Evolutionary conservation across 2,113 vertebrate species (phyloP).

Genomic region (Ceratotherium simum): DNA sequence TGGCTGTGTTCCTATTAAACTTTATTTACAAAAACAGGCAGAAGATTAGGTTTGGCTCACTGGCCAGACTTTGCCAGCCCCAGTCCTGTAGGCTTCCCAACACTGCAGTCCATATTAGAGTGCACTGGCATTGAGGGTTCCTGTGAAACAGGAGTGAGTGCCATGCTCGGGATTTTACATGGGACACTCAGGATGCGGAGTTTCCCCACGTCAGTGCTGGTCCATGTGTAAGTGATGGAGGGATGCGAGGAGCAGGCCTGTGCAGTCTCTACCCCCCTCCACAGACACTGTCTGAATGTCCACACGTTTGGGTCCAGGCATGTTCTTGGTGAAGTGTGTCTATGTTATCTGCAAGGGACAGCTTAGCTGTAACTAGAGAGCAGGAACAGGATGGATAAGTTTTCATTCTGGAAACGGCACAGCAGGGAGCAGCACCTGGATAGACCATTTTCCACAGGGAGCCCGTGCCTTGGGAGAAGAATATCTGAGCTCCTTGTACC

Average conservation of each 20-base stretch:
- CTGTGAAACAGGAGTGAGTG: accelerated
- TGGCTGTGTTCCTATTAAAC: not conserved
- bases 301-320: not conserved
- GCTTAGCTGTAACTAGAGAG: not conserved
- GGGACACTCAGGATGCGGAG: accelerated
- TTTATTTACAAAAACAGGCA: not conserved
- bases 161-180: accelerated
- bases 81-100: accelerated
- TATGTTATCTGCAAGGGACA: not conserved
- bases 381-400: accelerated
- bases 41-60: not conserved
- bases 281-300: accelerated
- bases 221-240: accelerated
- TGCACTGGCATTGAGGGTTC: accelerated
- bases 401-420: not conserved
- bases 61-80: not conserved
- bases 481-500: accelerated
- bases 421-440: accelerated
- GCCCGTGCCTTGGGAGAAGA: accelerated
- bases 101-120: accelerated
- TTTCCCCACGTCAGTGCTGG: accelerated
- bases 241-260: not conserved
- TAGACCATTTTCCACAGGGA: not conserved
- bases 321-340: too few species aligned
- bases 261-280: accelerated